phyloP scores from a whole-genome alignment of 2,113 vertebrate species.

The Amblyornis subalaris region DNA sequence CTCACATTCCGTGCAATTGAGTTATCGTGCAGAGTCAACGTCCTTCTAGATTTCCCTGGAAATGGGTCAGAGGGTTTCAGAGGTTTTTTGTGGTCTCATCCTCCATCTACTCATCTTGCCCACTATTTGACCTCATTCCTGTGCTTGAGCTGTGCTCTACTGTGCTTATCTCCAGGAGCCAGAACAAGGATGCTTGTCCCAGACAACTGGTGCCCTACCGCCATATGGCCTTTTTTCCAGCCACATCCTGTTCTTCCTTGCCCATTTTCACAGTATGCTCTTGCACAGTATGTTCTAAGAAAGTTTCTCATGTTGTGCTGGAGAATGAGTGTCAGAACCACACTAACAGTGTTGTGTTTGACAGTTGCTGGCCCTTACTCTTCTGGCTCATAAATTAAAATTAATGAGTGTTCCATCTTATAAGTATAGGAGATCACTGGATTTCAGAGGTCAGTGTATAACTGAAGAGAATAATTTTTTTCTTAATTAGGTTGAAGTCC shows the following conservation, averaged over 20 bases:
- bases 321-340: not conserved
- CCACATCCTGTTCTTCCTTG: not conserved
- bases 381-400: not conserved
- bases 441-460: not conserved
- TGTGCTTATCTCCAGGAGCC: not conserved
- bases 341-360: not conserved
- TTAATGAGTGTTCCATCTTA: not conserved
- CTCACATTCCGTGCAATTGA: not conserved
- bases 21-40: too few species aligned
- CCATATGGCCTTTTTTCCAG: not conserved
- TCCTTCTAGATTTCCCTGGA: not conserved
- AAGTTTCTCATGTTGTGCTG: not conserved
- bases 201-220: not conserved
- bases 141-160: not conserved
- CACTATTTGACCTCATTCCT: not conserved
- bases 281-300: not conserved
- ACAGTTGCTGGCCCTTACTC: not conserved
- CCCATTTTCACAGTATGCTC: not conserved
- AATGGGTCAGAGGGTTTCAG: not conserved
- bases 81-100: rapidly evolving
- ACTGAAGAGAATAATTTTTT: not conserved
- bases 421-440: not conserved
- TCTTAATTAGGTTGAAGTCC: not conserved
- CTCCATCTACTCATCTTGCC: not conserved
- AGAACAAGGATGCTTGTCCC: not conserved